Base-by-base conservation (phyloP, 2,888 invertebrate species). In the Caenorhabditis sulstoni region DNA sequence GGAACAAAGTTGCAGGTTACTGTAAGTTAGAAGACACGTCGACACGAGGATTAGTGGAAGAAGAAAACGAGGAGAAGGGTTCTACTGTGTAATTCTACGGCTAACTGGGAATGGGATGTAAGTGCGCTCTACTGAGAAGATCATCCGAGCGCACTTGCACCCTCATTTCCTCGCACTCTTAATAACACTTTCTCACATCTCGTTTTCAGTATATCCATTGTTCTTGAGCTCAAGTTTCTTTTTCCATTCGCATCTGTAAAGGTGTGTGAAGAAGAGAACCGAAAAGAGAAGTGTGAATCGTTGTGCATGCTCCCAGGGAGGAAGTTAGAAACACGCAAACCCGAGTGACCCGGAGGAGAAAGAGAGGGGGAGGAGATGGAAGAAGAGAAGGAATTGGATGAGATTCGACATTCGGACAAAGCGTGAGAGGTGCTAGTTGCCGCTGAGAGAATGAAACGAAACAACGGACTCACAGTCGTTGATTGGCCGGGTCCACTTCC, bases 401-500 rank as follows among this genome's bases (percentile, higher is more conserved):
- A 71, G 59, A 55, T 47, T 18, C 68, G 68, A 77, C 76, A 64
- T 58, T 77, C 65, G 76, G 70, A 77, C 70, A 71, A 77, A 77
- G 77, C 77, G 77, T 70, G 70, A 62, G 45, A 59, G 39, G 41
- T 66, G 29, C 23, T 41, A 57, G 50, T 58, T 8, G 65, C 16
- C 29, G 16, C 14, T 41, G 52, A 44, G 29, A n/a, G 22, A 55
- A 29, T 35, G 39, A 22, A 22, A n/a, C 29, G 44, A 29, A 29
- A 29, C 29, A 7, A 29, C 7, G 29, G 39, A 64, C 84, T 84
- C 61, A 84, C 84, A 84, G 81, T 73, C 84, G 20, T 44, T 84
- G 84, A 44, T 84, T 84, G 29, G 74, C 84, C 18, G 78, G 75
- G 44, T 82, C 81, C 16, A 73, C 75, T 53, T 79, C 75, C 16